phyloP scores from a whole-genome alignment of 2,797 vertebrate species.

The Sebastes oblongus region DNA sequence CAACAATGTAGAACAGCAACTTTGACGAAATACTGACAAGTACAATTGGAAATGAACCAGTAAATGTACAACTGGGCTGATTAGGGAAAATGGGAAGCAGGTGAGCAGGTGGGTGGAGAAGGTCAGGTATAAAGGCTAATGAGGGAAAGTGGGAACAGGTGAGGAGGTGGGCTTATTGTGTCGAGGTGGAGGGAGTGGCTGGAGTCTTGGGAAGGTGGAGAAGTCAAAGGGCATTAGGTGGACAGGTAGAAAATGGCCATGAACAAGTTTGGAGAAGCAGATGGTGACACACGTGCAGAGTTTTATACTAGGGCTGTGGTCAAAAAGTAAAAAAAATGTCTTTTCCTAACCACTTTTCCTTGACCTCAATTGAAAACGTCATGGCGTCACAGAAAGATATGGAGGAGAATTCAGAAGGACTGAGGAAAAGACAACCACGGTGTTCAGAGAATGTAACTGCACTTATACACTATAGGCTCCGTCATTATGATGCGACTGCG shows the following conservation, averaged over 20 bases:
- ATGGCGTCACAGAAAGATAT: too few species aligned
- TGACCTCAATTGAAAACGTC: too few species aligned
- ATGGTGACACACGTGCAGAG: neutral
- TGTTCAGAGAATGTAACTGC: too few species aligned
- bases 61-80: neutral
- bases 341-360: too few species aligned
- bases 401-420: too few species aligned
- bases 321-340: too few species aligned
- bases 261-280: neutral
- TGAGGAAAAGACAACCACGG: too few species aligned
- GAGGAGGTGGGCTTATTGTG: neutral
- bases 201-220: neutral
- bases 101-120: neutral
- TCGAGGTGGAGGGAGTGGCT: neutral
- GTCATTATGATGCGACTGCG: too few species aligned
- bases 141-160: neutral
- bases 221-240: neutral
- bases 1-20: neutral
- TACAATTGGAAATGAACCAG: neutral
- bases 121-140: neutral
- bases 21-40: neutral
- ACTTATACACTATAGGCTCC: too few species aligned
- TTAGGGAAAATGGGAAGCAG: neutral
- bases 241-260: neutral
- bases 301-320: accelerated